These are phyloP conservation scores for Pseudococcus longispinus DNA, from an alignment of 2,888 invertebrate species.

Conservation along the genomic window DNA sequence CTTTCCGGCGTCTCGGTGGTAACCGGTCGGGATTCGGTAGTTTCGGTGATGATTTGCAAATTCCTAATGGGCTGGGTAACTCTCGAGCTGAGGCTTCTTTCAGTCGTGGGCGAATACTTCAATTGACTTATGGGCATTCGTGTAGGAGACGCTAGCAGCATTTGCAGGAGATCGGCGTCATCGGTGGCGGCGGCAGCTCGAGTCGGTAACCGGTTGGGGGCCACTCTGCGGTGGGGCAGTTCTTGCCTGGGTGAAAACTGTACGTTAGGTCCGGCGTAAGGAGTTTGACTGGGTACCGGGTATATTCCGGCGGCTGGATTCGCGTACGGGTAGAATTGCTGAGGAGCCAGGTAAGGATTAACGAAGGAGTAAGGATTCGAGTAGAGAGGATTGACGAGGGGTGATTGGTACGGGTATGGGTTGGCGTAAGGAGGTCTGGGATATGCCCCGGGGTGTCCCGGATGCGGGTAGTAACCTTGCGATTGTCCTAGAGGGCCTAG, in stretches of 20 bases:
- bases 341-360: conserved; percentile 51
- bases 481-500: neutral
- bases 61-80: conserved; percentile 59
- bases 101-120: conserved; percentile 51
- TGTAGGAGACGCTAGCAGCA: conserved; percentile 59
- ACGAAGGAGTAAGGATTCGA: conserved; percentile 51
- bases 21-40: conserved; percentile 53
- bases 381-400: conserved; percentile 40
- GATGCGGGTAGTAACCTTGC: neutral
- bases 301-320: conserved; percentile 47
- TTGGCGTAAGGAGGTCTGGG: neutral
- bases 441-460: neutral
- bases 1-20: conserved; percentile 58
- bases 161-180: conserved; percentile 59
- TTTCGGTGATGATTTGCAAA: conserved; percentile 59
- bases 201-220: conserved; percentile 27
- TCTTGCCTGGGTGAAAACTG: conserved; percentile 58
- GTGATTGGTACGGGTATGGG: conserved; percentile 49
- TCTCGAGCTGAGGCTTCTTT: conserved; percentile 38
- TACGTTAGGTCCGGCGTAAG: conserved; percentile 57
- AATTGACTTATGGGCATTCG: conserved; percentile 45
- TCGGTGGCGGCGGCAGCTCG: conserved; percentile 53
- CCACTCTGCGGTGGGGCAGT: neutral
- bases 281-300: conserved; percentile 52
- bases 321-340: conserved; percentile 50